Percentiles rank a stretch among this genome's conserved stretches.
Conservation (phyloP, 2,888 invertebrate species). For the Drosophila diplacantha region DNA sequence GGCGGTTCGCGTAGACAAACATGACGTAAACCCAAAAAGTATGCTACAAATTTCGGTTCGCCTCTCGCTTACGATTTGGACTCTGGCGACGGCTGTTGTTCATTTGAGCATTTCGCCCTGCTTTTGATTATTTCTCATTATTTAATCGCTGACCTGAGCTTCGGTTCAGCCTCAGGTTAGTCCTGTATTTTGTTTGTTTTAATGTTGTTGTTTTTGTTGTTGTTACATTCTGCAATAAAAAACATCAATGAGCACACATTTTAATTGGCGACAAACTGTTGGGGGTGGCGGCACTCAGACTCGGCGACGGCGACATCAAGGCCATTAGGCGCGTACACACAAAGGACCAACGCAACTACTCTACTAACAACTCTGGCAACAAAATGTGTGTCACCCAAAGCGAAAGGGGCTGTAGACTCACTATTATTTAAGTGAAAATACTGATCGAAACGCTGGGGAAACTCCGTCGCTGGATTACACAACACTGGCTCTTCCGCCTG, state of each 20-base stretch:
- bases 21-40: conserved; percentile 70
- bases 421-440: conserved; percentile 3
- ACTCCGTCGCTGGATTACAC: conserved; percentile 50
- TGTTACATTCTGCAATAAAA: conserved; percentile 12
- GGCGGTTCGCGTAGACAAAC: conserved; percentile 52
- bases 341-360: conserved; percentile 33
- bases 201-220: neutral
- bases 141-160: conserved; percentile 6
- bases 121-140: conserved; percentile 13
- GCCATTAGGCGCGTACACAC: conserved; percentile 55
- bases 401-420: conserved; percentile 1
- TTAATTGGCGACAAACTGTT: conserved; percentile 30
- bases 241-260: conserved; percentile 27
- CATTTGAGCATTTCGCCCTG: conserved; percentile 18
- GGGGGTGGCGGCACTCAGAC: conserved; percentile 57
- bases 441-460: neutral
- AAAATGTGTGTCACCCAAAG: conserved; percentile 33
- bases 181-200: conserved; percentile 1
- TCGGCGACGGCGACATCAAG: conserved; percentile 72
- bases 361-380: conserved; percentile 41
- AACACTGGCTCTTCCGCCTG: conserved; percentile 45
- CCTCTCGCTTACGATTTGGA: conserved; percentile 22
- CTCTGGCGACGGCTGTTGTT: conserved; percentile 31
- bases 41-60: conserved; percentile 46
- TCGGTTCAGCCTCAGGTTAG: neutral